Evolutionary conservation across 2,888 invertebrate genomes (phyloP).

Genomic region (Mythimna impura): DNA sequence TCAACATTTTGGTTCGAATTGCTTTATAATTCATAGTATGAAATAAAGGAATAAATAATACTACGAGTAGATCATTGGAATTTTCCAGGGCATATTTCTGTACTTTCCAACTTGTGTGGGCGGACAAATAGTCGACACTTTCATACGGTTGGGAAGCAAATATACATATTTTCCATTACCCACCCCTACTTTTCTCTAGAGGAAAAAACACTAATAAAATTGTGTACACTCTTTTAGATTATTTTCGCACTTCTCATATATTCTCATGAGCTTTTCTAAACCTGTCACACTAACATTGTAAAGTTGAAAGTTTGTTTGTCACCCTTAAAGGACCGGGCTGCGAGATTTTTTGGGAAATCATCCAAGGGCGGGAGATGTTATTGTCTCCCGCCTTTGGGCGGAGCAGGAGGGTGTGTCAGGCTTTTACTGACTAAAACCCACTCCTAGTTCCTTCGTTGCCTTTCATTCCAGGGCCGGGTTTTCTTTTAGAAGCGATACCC

Average conservation of each 20-base stretch:
- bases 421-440: no score
- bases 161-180: conserved; percentile 19
- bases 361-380: no score
- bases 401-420: no score
- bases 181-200: neutral
- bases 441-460: no score
- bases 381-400: no score
- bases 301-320: no score
- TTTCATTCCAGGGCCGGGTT: no score
- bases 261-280: no score
- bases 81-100: conserved; percentile 13
- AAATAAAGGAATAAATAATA: neutral
- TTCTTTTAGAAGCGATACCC: no score
- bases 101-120: neutral
- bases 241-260: neutral
- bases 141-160: neutral
- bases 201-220: conserved; percentile 13
- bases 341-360: no score
- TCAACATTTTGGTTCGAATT: neutral
- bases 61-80: neutral
- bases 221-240: neutral
- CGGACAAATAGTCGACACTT: conserved; percentile 1
- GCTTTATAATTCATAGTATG: neutral
- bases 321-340: no score
- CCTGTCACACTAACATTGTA: no score